A percentile compares a stretch with the other conserved stretches of the same genome.
Evolutionary conservation across 2,113 vertebrate genomes (phyloP).

Genomic region (Prietella phreatophila): DNA sequence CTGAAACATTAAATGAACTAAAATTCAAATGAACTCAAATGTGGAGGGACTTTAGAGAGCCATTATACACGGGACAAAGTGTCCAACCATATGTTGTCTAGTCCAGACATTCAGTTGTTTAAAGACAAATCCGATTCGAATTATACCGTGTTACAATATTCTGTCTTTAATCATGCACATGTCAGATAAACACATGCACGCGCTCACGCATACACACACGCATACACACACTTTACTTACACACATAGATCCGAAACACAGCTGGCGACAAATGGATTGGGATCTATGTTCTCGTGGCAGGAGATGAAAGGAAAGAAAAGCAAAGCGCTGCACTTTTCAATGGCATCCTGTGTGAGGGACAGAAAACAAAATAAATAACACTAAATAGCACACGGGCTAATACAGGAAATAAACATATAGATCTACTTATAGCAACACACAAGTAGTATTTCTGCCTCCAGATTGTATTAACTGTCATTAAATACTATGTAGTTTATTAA

Average conservation of each 20-base stretch:
- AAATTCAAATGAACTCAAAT: neutral
- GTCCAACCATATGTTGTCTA: neutral
- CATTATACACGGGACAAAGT: neutral
- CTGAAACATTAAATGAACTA: neutral
- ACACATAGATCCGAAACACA: conserved; percentile 96
- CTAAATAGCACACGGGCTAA: conserved; percentile 2
- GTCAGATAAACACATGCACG: neutral
- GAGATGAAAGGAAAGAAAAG: conserved; percentile 95
- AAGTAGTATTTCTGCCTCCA: neutral
- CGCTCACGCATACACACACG: neutral
- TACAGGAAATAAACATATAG: conserved; percentile 21
- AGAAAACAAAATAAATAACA: neutral
- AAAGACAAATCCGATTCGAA: neutral
- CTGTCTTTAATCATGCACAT: neutral
- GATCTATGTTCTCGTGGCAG: conserved; percentile 95
- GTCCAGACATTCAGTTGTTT: neutral
- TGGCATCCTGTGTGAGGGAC: conserved; percentile 77
- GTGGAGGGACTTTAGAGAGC: neutral
- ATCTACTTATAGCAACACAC: neutral
- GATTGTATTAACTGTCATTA: neutral
- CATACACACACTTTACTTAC: conserved; percentile 82
- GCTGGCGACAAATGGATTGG: conserved; percentile 94
- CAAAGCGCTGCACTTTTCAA: conserved; percentile 94
- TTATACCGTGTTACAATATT: neutral
- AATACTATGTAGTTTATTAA: neutral